Evolutionary conservation across 2,113 vertebrate genomes (phyloP), one percentile per base, ranked within the genome.

Genomic region (Callocephalon fimbriatum): DNA sequence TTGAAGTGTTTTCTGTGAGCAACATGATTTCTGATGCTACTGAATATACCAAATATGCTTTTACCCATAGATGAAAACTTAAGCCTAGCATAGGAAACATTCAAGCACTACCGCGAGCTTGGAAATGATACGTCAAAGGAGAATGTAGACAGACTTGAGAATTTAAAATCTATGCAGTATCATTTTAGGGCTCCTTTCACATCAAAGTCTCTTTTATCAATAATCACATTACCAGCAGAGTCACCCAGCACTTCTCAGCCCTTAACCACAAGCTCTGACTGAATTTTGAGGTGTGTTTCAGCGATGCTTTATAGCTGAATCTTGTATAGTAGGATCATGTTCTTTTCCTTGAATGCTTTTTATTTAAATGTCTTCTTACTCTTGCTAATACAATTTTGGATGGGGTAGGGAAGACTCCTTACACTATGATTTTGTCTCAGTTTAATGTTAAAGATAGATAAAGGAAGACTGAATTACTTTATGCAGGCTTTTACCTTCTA

Each of bases 21-120:
- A 96, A 51, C 89, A 88, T 66, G 59, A 56, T 96, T 95, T 97
- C 14, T 38, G 79, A 85, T 94, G 82, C 63, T 95, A 93, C 84
- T 93, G 81, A 90, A 86, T 94, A 77, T 65, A 86, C 25, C 31
- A 50, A 77, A 44, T 58, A 53, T 29, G 12, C 6, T 68, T 71
- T 96, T 91, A 38, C 21, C 62, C 70, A 63, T 95, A 50, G 80
- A 16, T 70, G 87, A 96, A 96, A 94, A 93, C 35, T 65, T 94
- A 83, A 94, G 40, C 38, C 56, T 97, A 91, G 72, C 94, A 96
- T 86, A 44, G 31, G 62, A 93, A 84, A 76, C 42, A 80, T 77
- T 88, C 72, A 67, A 51, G 88, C 62, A 90, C 38, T 84, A 50
- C 27, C 79, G 91, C 95, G 81, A 89, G 81, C 59, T 75, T 67